phyloP scores from a whole-genome alignment of 2,888 invertebrate genomes.

The Amphimallon solstitiale region DNA sequence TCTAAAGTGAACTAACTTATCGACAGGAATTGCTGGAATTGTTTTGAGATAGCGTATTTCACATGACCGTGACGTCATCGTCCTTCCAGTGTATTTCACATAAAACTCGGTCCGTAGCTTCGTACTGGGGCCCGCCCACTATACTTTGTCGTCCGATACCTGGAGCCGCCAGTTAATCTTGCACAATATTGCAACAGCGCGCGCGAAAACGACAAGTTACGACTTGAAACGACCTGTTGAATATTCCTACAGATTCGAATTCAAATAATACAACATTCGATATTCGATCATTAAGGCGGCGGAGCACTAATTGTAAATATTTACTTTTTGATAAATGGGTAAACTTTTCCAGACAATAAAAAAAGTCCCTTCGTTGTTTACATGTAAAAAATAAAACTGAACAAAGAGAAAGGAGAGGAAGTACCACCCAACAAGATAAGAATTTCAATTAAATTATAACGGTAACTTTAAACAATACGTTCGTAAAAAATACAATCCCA shows the following conservation, averaged over 20 bases:
- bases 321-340: too few species aligned
- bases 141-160: slow-evolving; percentile 21
- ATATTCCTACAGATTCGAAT: slow-evolving; percentile 9
- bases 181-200: slow-evolving; percentile 33
- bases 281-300: too few species aligned
- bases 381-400: too few species aligned
- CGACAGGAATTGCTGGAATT: slow-evolving; percentile 59
- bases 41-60: slow-evolving; percentile 60
- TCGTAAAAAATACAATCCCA: too few species aligned
- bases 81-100: slow-evolving; percentile 50
- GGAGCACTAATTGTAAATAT: too few species aligned
- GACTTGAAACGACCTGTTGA: slow-evolving; percentile 19
- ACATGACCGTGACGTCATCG: slow-evolving; percentile 61
- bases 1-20: slow-evolving; percentile 57
- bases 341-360: too few species aligned
- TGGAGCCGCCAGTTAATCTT: slow-evolving; percentile 20
- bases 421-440: slow-evolving; percentile 28
- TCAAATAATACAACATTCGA: neutral
- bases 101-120: slow-evolving; percentile 31
- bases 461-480: neutral
- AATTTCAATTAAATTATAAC: slow-evolving; percentile 31
- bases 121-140: slow-evolving; percentile 28
- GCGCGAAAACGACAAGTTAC: slow-evolving; percentile 17
- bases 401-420: neutral
- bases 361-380: too few species aligned